phyloP scores from a whole-genome alignment of 2,888 invertebrate genomes.

The Erynnis tages region DNA sequence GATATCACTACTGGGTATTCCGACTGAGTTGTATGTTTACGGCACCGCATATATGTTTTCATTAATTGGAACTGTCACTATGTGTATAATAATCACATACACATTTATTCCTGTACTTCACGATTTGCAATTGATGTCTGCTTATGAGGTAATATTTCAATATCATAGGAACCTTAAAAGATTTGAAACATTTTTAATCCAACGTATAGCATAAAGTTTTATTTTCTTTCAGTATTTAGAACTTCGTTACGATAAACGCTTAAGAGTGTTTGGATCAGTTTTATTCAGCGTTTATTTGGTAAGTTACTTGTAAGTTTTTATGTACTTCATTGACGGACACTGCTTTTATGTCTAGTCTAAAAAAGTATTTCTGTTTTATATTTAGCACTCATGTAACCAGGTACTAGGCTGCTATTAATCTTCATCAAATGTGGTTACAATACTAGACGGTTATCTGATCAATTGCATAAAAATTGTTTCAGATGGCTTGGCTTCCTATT shows the following conservation, averaged over 20 bases:
- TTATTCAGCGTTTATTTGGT: conserved; percentile 85
- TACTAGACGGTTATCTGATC: neutral
- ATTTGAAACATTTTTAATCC: neutral
- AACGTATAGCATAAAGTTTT: neutral
- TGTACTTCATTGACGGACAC: too few relatives aligned
- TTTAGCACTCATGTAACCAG: too few relatives aligned
- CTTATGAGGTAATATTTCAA: conserved; percentile 85
- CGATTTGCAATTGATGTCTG: conserved; percentile 86
- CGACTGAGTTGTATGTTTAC: conserved; percentile 89
- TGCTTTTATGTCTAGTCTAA: too few relatives aligned
- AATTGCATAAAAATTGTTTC: conserved; percentile 33
- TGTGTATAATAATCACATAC: conserved; percentile 82
- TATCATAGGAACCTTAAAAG: neutral
- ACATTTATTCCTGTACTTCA: conserved; percentile 87
- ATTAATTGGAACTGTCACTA: conserved; percentile 80
- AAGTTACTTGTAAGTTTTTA: conserved; percentile 46
- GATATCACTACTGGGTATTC: conserved; percentile 88
- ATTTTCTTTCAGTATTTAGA: conserved; percentile 81
- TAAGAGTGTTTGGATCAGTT: conserved; percentile 84
- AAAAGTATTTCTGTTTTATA: too few relatives aligned
- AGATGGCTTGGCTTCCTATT: conserved; percentile 87
- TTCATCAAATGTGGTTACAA: too few relatives aligned
- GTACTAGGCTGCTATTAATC: too few relatives aligned
- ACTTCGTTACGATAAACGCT: conserved; percentile 83
- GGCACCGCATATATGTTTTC: conserved; percentile 88